These are phyloP conservation scores for Sorex maritimensis DNA, from an alignment of 2,797 vertebrate species.

Conservation along the genomic window DNA sequence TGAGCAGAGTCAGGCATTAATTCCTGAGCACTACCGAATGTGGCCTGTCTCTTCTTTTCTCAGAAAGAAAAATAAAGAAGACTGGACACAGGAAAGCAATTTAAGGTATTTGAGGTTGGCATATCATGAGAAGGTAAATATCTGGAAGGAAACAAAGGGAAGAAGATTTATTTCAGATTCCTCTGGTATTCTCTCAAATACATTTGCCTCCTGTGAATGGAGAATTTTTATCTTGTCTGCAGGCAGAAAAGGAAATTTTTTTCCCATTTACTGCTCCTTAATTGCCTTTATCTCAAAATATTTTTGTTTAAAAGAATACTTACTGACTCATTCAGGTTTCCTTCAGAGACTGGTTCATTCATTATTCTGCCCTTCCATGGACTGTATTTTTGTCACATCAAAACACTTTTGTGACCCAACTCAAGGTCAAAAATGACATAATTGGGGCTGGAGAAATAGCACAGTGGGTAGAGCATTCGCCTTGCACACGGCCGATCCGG, in stretches of 20 bases:
- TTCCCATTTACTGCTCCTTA: not conserved
- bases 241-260: not conserved
- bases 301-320: not conserved
- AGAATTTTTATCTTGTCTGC: not conserved
- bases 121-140: not conserved
- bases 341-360: not conserved
- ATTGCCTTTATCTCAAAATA: not conserved
- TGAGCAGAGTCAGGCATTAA: not conserved
- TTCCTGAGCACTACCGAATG: no score
- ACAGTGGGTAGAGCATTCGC: no score
- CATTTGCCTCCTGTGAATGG: not conserved
- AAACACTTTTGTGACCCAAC: not conserved
- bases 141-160: not conserved
- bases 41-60: no score
- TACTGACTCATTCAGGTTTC: not conserved
- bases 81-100: not conserved
- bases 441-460: no score
- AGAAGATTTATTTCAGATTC: not conserved
- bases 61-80: no score
- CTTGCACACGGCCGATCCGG: no score
- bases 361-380: not conserved
- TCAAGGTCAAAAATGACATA: not conserved
- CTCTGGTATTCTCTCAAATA: not conserved
- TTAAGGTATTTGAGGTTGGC: not conserved
- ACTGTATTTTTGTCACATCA: slow-evolving; percentile 1